These are phyloP conservation scores for Spicauda simplicius DNA, from an alignment of 2,888 invertebrate species.

Conservation along the genomic window DNA sequence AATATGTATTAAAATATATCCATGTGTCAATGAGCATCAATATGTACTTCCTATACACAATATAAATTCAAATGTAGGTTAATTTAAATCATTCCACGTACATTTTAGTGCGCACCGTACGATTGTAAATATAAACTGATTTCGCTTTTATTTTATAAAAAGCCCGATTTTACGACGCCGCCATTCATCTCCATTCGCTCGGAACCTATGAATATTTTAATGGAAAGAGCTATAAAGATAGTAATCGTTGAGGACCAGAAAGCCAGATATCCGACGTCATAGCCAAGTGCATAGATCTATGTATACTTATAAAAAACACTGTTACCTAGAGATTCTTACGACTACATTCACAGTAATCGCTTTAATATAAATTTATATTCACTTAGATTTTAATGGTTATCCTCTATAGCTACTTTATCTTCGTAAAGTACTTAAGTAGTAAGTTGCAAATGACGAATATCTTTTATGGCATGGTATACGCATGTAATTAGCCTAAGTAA, in stretches of 20 bases:
- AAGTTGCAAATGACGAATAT: not conserved
- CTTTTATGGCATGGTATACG: not conserved
- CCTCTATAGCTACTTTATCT: too few relatives aligned
- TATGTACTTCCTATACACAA: constrained; percentile 9
- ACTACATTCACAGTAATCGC: too few relatives aligned
- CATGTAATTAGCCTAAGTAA: not conserved
- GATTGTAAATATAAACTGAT: constrained; percentile 31
- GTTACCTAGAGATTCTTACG: too few relatives aligned
- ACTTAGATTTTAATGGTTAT: too few relatives aligned
- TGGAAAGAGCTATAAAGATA: constrained; percentile 54
- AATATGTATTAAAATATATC: constrained; percentile 64
- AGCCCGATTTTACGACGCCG: constrained; percentile 37
- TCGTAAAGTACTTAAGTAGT: not conserved
- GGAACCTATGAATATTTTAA: constrained; percentile 43
- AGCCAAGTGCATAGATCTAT: constrained; percentile 18
- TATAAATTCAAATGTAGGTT: constrained; percentile 46
- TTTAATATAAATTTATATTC: not conserved
- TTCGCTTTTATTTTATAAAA: constrained; percentile 45
- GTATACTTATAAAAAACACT: too few relatives aligned
- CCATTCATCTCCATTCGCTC: constrained; percentile 45
- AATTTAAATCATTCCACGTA: constrained; percentile 48
- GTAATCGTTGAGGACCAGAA: constrained; percentile 46
- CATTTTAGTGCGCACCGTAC: constrained; percentile 33
- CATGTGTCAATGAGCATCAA: constrained; percentile 64
- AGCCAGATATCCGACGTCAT: constrained; percentile 46